A percentile compares a stretch with the other conserved stretches of the same genome.
Conservation (phyloP, 2,888 invertebrate species). For the Nomada fucata region DNA sequence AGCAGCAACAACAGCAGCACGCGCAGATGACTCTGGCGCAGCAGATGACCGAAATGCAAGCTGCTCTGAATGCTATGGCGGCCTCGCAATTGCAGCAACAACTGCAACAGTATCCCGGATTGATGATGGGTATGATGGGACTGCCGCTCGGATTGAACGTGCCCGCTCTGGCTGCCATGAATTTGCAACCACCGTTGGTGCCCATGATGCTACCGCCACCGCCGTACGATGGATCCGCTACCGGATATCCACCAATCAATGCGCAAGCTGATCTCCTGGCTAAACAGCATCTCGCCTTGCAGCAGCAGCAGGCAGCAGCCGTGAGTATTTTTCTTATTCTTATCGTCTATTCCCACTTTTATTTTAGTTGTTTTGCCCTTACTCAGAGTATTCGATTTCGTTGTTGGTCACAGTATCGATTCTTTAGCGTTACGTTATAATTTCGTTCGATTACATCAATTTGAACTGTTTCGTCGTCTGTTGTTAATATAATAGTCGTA, state of each 20-base stretch:
- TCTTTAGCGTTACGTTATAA: too few relatives aligned
- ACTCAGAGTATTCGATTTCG: too few relatives aligned
- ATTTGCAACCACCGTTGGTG: slow-evolving; percentile 95
- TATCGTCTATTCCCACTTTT: background rate
- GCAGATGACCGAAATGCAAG: slow-evolving; percentile 93
- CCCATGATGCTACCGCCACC: slow-evolving; percentile 95
- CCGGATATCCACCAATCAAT: slow-evolving; percentile 81
- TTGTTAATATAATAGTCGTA: too few relatives aligned
- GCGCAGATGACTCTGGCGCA: slow-evolving; percentile 87
- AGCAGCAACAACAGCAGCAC: slow-evolving; percentile 81
- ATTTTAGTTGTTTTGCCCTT: background rate
- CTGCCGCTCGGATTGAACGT: slow-evolving; percentile 92
- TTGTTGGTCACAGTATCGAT: too few relatives aligned
- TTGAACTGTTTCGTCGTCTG: too few relatives aligned
- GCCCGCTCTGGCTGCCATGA: slow-evolving; percentile 95
- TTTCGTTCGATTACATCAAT: too few relatives aligned
- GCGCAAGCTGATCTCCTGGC: slow-evolving; percentile 85
- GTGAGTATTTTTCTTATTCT: slow-evolving; percentile 68
- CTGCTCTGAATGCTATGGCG: slow-evolving; percentile 92
- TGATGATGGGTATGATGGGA: slow-evolving; percentile 95
- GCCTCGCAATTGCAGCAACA: slow-evolving; percentile 91
- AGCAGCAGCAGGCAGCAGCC: slow-evolving; percentile 84
- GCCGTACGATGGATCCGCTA: slow-evolving; percentile 87
- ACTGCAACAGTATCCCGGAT: slow-evolving; percentile 94
- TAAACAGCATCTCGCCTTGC: slow-evolving; percentile 90